Conservation (phyloP, 2,888 invertebrate species). For the Leucophora obtusa region DNA sequence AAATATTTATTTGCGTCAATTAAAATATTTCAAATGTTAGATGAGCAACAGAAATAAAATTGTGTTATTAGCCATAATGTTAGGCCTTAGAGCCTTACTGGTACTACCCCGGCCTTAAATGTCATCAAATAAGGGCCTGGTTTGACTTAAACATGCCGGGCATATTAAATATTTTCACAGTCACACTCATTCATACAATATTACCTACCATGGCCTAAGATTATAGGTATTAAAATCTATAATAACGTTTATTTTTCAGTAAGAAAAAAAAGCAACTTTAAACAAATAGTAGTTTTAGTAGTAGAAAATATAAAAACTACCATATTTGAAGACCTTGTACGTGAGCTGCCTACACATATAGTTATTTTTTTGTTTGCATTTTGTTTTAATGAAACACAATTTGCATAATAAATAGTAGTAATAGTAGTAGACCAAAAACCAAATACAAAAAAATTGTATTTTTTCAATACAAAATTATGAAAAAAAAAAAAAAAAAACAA, state of each 20-base stretch:
- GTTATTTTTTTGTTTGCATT: slow-evolving; percentile 10
- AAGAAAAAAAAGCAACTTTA: slow-evolving; percentile 16
- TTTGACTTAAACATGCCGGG: slow-evolving; percentile 50
- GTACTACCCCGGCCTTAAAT: background rate
- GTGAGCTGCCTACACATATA: slow-evolving; percentile 75
- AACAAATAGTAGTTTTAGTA: slow-evolving; percentile 1
- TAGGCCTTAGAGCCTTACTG: background rate
- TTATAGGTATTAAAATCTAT: slow-evolving; percentile 61
- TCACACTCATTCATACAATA: slow-evolving; percentile 42
- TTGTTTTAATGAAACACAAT: slow-evolving; percentile 45
- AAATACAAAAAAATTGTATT: background rate
- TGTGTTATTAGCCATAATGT: too few species aligned
- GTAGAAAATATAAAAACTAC: slow-evolving; percentile 53
- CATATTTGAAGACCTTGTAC: slow-evolving; percentile 77
- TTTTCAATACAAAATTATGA: background rate
- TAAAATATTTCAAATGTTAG: too few species aligned
- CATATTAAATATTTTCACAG: slow-evolving; percentile 53
- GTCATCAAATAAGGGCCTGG: slow-evolving; percentile 37
- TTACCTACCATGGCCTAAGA: slow-evolving; percentile 54
- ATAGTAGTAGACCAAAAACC: slow-evolving; percentile 3
- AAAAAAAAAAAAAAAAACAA: background rate
- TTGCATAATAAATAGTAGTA: slow-evolving; percentile 58
- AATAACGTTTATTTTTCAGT: slow-evolving; percentile 47
- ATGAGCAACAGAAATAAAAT: too few species aligned
- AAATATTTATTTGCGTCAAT: too few species aligned